phyloP scores from a whole-genome alignment of 2,797 vertebrate genomes.

The Capromys pilorides region DNA sequence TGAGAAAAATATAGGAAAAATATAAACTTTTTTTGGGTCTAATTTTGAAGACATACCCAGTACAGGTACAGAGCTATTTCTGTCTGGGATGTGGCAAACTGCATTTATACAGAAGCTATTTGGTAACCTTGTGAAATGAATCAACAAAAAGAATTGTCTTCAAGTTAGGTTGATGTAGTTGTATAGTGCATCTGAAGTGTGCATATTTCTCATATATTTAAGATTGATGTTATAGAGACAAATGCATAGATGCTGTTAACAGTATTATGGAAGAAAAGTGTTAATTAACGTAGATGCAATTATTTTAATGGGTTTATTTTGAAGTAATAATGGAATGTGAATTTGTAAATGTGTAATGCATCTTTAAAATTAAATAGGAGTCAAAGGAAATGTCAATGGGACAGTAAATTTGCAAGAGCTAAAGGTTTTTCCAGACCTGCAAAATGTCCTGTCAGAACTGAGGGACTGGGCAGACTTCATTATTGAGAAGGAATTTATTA shows the following conservation, averaged over 20 bases:
- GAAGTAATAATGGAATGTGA: not conserved
- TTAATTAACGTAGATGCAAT: slow-evolving; percentile 31
- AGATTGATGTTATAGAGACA: not conserved
- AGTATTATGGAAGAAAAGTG: slow-evolving; percentile 35
- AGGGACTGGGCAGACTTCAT: not conserved
- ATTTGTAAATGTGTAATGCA: not conserved
- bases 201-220: slow-evolving; percentile 22
- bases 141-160: slow-evolving; percentile 27
- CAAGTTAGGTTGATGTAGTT: slow-evolving; percentile 4
- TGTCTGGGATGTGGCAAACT: not conserved
- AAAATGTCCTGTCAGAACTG: not conserved
- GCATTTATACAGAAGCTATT: not conserved
- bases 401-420: slow-evolving; percentile 9
- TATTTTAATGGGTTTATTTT: slow-evolving; percentile 50
- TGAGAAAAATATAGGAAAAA: slow-evolving; percentile 60
- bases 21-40: slow-evolving; percentile 20
- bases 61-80: slow-evolving; percentile 41
- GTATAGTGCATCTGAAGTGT: not conserved
- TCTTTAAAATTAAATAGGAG: slow-evolving; percentile 34
- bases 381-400: not conserved
- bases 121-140: slow-evolving; percentile 33
- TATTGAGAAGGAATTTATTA: slow-evolving; percentile 35
- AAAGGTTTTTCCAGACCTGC: not conserved
- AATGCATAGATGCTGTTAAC: not conserved
- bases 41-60: not conserved